phyloP scores from a whole-genome alignment of 2,113 vertebrate genomes.

The Maccullochella peelii region DNA sequence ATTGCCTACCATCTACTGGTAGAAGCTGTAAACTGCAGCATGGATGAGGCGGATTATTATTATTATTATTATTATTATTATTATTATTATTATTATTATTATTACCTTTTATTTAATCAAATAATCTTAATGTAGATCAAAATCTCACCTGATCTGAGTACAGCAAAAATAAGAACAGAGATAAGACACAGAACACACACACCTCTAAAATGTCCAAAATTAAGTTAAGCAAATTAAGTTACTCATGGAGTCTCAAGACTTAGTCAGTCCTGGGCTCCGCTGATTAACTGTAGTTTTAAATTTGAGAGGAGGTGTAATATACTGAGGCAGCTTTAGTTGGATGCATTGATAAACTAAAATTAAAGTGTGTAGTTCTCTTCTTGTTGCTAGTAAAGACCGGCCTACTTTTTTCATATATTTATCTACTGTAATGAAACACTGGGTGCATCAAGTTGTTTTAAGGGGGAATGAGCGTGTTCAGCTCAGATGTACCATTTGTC shows the following conservation, averaged over 20 bases:
- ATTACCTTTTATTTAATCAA: not conserved
- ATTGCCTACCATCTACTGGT: conserved; percentile 78
- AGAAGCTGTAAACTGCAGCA: conserved; percentile 29
- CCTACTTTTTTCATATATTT: not conserved
- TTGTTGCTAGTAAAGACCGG: not conserved
- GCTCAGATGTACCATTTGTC: not conserved
- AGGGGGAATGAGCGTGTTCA: not conserved
- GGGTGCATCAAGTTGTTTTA: not conserved
- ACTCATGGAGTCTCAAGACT: not conserved
- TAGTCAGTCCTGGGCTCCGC: not conserved
- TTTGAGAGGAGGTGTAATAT: not conserved
- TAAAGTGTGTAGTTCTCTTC: not conserved
- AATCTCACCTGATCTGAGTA: not conserved
- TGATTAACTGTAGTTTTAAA: not conserved
- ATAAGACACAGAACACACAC: not conserved
- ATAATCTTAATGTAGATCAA: not conserved
- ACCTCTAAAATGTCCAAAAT: not conserved
- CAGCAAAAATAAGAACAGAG: not conserved
- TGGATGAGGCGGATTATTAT: not conserved
- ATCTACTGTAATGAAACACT: not conserved
- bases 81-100: not conserved
- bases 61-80: not conserved
- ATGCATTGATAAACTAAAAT: not conserved
- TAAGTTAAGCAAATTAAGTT: too few relatives aligned
- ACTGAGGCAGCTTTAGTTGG: not conserved